Base-by-base conservation (phyloP, 1,140 invertebrate species). In the Neotoxoptera formosana region DNA sequence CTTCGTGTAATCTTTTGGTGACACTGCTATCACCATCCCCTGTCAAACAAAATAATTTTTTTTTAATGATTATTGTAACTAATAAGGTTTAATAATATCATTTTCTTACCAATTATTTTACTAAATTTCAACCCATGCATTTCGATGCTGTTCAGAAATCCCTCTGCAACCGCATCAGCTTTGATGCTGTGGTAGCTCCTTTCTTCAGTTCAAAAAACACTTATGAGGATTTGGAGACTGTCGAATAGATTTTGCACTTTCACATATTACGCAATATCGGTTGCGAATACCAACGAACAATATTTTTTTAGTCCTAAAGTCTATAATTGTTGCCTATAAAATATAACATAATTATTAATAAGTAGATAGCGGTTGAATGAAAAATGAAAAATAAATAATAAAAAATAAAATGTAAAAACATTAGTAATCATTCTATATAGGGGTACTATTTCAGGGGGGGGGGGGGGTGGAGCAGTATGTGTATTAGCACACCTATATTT, bases 231-330 rank as follows among this genome's bases (percentile, higher is more conserved):
- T 51, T 81, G 90, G 34, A 47, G 36, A 41, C 21, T 91, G 25
- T 51, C 25, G 30, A n/a, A 67, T 81, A 0, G 41, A 45, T 76
- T n/a, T 83, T n/a, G 90, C 90, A 1, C 30, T 91, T 7, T 83
- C 36, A 93, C 95, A 95, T 84, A 94, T 94, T 67, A 84, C 93
- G 93, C 95, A 95, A 94, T 94, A 95, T 94, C 95, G 95, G 83
- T 95, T 95, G 48, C 95, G 92, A 14, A 95, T 94, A 41, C 94
- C 95, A 86, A 95, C 93, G 83, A 94, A 94, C 17, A 95, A 94
- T 45, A 95, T 88, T 94, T 95, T 95, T 81, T 94, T 94, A 0
- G 95, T 95, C 45, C 93, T 34, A 9, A 45, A 81, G n/a, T 95
- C 95, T 94, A 95, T 94, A 56, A 95, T 94, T 36, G 94, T 90